Percentiles rank a stretch among this genome's conserved stretches.
Conservation (phyloP, 2,113 vertebrate species). For the Marcusenius ussheri region DNA sequence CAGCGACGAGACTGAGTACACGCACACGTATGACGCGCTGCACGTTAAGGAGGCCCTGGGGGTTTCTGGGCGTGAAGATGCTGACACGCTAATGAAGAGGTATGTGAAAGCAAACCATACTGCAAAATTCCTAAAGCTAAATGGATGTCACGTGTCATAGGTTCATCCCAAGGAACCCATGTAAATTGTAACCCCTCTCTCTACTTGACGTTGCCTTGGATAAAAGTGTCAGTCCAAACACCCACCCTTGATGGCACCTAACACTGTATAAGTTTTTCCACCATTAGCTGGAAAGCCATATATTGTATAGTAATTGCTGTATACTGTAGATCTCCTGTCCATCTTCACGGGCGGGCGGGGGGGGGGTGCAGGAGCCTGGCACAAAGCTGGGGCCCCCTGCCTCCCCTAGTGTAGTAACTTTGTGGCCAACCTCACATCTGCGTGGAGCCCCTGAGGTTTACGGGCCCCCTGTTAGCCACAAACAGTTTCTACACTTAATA, state of each 20-base stretch:
- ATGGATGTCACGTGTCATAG: not conserved
- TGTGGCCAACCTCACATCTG: not conserved
- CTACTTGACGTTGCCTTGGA: not conserved
- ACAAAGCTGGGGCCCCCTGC: not conserved
- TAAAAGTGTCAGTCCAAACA: not conserved
- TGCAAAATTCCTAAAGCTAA: not conserved
- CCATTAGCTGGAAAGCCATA: not conserved
- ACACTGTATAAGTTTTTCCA: not conserved
- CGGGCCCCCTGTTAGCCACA: not conserved
- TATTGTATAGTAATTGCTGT: not conserved
- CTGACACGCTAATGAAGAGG: conserved; percentile 73
- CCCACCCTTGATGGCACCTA: not conserved
- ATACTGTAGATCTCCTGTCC: not conserved
- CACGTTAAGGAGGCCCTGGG: conserved; percentile 64
- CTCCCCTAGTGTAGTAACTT: not conserved
- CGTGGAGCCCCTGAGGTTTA: not conserved
- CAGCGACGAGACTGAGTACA: conserved; percentile 71
- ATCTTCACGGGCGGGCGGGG: no score
- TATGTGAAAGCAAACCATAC: conserved; percentile 33
- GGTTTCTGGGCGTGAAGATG: conserved; percentile 60
- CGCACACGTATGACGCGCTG: conserved; percentile 72
- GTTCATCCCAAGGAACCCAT: not conserved
- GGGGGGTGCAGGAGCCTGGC: not conserved
- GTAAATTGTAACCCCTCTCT: not conserved
- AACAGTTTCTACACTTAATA: not conserved